Evolutionary conservation across 2,888 invertebrate species (phyloP).

Genomic region (Boloria euphrosyne): DNA sequence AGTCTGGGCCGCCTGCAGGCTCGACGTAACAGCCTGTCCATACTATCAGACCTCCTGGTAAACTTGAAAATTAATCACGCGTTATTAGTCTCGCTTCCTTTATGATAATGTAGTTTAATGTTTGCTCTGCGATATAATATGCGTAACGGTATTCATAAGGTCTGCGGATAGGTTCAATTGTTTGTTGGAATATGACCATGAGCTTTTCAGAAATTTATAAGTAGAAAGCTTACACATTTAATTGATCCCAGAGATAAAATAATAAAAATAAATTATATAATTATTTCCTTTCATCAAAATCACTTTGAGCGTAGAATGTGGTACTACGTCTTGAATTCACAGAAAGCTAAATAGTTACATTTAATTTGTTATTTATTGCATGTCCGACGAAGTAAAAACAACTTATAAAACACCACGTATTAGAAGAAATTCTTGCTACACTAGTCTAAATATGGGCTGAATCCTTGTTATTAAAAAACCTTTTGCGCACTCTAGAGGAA

Average conservation of each 20-base stretch:
- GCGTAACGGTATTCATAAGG: no score
- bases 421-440: constrained; percentile 3
- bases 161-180: no score
- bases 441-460: constrained; percentile 14
- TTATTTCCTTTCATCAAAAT: neutral
- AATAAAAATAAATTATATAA: neutral
- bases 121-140: no score
- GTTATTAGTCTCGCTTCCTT: constrained; percentile 33
- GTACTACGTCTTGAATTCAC: neutral
- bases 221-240: no score
- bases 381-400: neutral
- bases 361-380: constrained; percentile 12
- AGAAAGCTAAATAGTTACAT: neutral
- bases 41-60: constrained; percentile 39
- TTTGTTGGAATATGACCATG: no score
- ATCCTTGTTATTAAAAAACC: neutral
- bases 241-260: no score
- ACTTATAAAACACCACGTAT: constrained; percentile 1
- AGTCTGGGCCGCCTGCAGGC: constrained; percentile 43
- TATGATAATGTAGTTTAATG: constrained; percentile 2
- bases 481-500: neutral
- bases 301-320: neutral
- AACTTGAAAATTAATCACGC: constrained; percentile 41
- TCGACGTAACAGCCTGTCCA: constrained; percentile 37
- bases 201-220: no score